phyloP scores from a whole-genome alignment of 2,797 vertebrate genomes.

The Trichosurus vulpecula region DNA sequence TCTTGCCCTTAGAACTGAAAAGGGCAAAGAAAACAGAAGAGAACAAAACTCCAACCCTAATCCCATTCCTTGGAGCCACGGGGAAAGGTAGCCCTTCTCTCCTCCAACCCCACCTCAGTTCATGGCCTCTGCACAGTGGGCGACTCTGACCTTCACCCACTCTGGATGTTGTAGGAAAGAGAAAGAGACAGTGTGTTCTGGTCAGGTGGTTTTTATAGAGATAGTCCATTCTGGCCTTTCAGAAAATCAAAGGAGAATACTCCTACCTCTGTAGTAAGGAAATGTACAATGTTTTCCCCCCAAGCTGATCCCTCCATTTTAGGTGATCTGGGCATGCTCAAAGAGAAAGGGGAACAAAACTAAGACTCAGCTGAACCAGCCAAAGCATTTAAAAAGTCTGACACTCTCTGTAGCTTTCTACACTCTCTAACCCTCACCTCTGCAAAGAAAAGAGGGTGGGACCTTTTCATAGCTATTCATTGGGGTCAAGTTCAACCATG shows the following conservation, averaged over 20 bases:
- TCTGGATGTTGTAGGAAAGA: no score
- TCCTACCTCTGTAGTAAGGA: background rate
- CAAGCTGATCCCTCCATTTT: background rate
- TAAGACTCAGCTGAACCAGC: background rate
- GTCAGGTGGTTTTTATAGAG: no score
- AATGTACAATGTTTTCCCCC: background rate
- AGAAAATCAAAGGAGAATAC: background rate
- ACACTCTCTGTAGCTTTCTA: background rate
- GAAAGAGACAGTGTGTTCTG: no score
- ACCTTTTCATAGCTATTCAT: no score
- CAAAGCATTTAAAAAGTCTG: background rate
- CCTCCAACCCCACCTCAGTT: no score
- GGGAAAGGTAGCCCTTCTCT: background rate
- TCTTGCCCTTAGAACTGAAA: background rate
- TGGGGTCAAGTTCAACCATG: background rate
- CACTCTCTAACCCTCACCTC: background rate
- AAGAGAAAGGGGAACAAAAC: background rate
- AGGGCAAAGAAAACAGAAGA: background rate
- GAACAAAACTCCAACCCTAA: background rate
- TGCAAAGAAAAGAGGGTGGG: background rate
- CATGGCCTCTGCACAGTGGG: no score
- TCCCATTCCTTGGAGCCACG: background rate
- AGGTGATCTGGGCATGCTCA: background rate
- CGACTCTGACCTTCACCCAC: no score
- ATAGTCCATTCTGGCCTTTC: background rate